Conservation (phyloP, 1,140 invertebrate species). For the Chlorops oryzae region DNA sequence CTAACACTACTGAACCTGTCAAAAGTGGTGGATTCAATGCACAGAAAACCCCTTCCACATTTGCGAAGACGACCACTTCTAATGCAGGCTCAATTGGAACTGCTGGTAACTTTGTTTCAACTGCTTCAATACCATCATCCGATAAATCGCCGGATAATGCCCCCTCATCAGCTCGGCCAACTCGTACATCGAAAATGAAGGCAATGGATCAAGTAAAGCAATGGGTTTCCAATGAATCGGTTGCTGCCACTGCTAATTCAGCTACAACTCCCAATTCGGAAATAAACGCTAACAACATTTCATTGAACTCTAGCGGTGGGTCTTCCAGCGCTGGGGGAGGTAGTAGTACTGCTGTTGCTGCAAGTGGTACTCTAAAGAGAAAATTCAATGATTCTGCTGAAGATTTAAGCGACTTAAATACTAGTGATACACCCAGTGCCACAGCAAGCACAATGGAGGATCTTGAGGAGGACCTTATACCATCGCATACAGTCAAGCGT, state of each 20-base stretch:
- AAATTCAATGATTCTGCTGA: constrained; percentile 42
- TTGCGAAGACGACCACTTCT: constrained; percentile 14
- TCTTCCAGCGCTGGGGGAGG: background rate
- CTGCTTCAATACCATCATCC: too few relatives aligned
- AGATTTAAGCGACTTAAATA: constrained; percentile 45
- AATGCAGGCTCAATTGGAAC: constrained; percentile 15
- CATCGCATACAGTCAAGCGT: constrained; percentile 39
- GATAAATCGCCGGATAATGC: too few relatives aligned
- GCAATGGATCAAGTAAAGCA: constrained; percentile 77
- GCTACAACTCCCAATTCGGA: constrained; percentile 35
- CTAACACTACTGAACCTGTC: constrained; percentile 8
- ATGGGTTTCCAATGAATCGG: constrained; percentile 52
- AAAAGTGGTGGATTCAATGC: too few relatives aligned
- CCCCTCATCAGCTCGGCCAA: constrained; percentile 56
- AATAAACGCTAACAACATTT: constrained; percentile 14
- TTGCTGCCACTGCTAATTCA: constrained; percentile 24
- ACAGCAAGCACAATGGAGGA: constrained; percentile 25
- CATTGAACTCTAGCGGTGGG: constrained; percentile 13
- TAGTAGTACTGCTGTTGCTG: background rate
- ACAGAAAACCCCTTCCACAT: constrained; percentile 1
- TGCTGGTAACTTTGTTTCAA: too few relatives aligned
- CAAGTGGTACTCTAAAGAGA: constrained; percentile 24
- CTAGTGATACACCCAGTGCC: constrained; percentile 31
- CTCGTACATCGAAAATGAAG: constrained; percentile 71
- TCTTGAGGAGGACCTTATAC: constrained; percentile 40